Base-by-base conservation (phyloP, 2,888 invertebrate genomes). In the Tachina grossa region DNA sequence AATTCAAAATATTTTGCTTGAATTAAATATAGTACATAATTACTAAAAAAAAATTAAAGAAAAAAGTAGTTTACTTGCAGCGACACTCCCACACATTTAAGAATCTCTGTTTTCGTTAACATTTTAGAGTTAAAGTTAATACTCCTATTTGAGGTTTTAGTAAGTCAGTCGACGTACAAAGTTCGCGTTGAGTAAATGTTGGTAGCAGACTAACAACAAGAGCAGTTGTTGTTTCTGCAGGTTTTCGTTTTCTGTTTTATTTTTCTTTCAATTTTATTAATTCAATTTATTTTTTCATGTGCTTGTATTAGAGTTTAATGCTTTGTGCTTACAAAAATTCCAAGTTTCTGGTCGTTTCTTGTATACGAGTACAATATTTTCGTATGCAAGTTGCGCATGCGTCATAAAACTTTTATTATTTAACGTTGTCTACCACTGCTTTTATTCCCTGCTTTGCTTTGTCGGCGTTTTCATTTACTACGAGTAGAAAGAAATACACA, bases 351-450 rank as follows among this genome's bases (percentile, higher is more conserved):
- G 79, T 77, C 74, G 59, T 82, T 82, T 76, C 84, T 84, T 71
- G 43, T 53, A 63, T 49, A 61, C 43, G 61, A 75, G 43, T 59
- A 68, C 13, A 74, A 49, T n/a, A 80, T 81, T 83, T 85, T 85
- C 81, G 85, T 86, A 87, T 87, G 85, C 85, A 87, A 87, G 87
- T 87, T 86, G 84, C 87, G 87, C 88, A 87, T 88, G 87, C 87
- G 88, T 85, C 79, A 82, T 82, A 81, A 81, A 85, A 59, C 9
- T 69, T 68, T 77, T 65, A 47, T 77, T 65, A 47, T 80, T 72
- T 66, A 66, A 63, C 71, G 68, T 66, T 22, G 75, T 61, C 72
- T 71, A 72, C 39, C 9, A 13, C 63, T 39, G 63, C 69, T 53
- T 75, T 83, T 71, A 81, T 79, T 83, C 72, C 61, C 85, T 83